Evolutionary conservation across 92 coral and sea anemone genomes (phyloP), one percentile per base, ranked within the genome.

Genomic region (Epizoanthus illoricatus): DNA sequence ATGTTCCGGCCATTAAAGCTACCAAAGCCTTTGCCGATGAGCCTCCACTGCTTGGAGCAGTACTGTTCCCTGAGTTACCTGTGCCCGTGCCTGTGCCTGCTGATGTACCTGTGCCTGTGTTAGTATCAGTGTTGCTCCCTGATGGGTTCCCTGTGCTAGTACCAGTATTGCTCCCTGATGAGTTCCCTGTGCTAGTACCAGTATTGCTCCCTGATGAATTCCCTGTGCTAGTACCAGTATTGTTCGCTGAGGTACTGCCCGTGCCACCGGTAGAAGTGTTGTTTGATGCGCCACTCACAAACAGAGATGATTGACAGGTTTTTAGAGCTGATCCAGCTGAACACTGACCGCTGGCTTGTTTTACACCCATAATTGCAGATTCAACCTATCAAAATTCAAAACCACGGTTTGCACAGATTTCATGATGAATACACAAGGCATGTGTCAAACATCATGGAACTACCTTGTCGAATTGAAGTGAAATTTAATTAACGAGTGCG

Each of bases 281-380:
- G 15, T 67, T 54, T 57, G 81, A 75, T 43, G 70, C 40, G 8
- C 47, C 43, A 13, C 69, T 67, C 33, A 67, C 23, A 60, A 75
- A 75, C 47, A 75, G 57, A 60, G 69, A 59, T 59, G 81, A 58
- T n/a, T 75, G 81, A 75, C 81, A 75, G 56, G 69, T 75, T 43
- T 75, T 75, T 7, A 75, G 57, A 9, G 81, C 81, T 60, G 65
- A 41, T 0, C 81, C 81, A 58, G 81, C 81, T 13, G 69, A 8
- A 15, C 81, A 75, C 17, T 75, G 81, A 75, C 81, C 81, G 36
- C 81, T 75, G 81, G 69, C 57, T 10, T 75, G 69, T 59, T 75
- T 75, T 75, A 75, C 81, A 57, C 56, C 56, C 65, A 33, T 75
- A 55, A 75, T 18, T 60, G 81, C 81, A 40, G 81, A 28, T 15